Conservation (phyloP, 2,113 vertebrate species). For the Eclectus roratus region DNA sequence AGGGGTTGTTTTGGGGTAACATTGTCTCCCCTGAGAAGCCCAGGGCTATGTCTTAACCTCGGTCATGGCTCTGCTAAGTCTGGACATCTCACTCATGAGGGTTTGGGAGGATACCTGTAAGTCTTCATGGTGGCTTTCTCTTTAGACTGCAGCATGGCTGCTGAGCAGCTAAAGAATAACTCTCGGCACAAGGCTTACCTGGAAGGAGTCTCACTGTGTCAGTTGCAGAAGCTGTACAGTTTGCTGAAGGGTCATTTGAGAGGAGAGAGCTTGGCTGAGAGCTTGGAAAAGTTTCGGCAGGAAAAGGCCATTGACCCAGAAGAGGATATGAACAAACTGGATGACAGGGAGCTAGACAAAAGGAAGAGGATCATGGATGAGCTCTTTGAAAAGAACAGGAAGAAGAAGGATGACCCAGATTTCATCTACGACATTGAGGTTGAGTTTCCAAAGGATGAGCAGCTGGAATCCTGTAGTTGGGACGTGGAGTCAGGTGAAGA, state of each 20-base stretch:
- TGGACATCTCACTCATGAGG: neutral
- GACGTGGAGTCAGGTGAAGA: slow-evolving; percentile 84
- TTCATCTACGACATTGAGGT: slow-evolving; percentile 90
- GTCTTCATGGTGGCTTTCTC: neutral
- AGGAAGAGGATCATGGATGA: slow-evolving; percentile 92
- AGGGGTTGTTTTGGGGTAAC: neutral
- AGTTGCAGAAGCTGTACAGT: slow-evolving; percentile 83
- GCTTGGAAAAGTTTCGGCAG: slow-evolving; percentile 73
- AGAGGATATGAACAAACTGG: slow-evolving; percentile 93
- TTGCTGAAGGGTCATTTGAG: slow-evolving; percentile 82
- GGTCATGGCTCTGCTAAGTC: neutral
- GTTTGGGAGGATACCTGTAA: neutral
- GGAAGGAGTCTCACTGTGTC: slow-evolving; percentile 78
- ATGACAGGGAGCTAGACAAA: slow-evolving; percentile 83
- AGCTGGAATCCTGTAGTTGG: slow-evolving; percentile 87
- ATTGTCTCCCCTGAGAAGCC: neutral
- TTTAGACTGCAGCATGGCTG: slow-evolving; percentile 84
- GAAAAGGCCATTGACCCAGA: slow-evolving; percentile 79
- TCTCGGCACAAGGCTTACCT: slow-evolving; percentile 85
- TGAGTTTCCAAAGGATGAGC: slow-evolving; percentile 81
- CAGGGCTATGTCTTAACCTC: neutral
- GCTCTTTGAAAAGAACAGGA: slow-evolving; percentile 89
- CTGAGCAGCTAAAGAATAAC: slow-evolving; percentile 89
- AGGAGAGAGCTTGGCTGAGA: slow-evolving; percentile 79
- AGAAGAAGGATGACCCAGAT: slow-evolving; percentile 82